These are phyloP conservation scores for Pterophyllum scalare DNA, from an alignment of 2,113 vertebrate species.

Conservation along the genomic window DNA sequence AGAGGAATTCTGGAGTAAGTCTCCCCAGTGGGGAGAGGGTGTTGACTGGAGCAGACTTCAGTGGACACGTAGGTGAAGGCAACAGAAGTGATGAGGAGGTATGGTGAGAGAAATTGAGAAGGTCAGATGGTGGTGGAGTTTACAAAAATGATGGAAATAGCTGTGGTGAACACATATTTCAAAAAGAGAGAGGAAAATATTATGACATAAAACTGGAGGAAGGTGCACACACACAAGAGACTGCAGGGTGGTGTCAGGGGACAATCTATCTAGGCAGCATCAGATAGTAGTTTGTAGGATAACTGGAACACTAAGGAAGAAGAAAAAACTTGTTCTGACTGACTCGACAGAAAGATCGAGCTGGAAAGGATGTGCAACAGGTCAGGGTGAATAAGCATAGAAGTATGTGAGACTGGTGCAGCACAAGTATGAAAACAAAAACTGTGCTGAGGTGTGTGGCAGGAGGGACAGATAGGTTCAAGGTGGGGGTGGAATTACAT, in stretches of 20 bases:
- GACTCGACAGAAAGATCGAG: background rate
- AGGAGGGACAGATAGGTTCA: too few relatives aligned
- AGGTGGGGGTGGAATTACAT: fast-evolving
- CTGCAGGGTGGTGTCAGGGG: background rate
- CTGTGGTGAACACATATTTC: background rate
- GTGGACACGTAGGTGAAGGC: background rate
- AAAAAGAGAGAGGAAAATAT: background rate
- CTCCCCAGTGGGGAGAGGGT: too few relatives aligned
- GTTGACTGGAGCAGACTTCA: too few relatives aligned
- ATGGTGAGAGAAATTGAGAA: background rate
- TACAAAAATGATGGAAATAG: background rate
- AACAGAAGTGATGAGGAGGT: background rate
- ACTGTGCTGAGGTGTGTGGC: background rate
- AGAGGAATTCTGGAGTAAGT: too few relatives aligned
- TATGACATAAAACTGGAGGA: background rate
- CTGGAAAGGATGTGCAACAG: background rate
- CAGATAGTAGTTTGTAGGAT: background rate
- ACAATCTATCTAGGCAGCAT: background rate
- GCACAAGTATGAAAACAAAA: background rate
- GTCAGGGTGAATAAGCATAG: fast-evolving
- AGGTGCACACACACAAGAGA: background rate
- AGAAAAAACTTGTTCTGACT: too few relatives aligned
- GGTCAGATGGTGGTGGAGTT: background rate
- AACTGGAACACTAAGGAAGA: background rate
- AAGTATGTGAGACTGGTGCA: background rate